phyloP scores from a whole-genome alignment of 2,888 invertebrate genomes.

The Trissolcus brochymenae region DNA sequence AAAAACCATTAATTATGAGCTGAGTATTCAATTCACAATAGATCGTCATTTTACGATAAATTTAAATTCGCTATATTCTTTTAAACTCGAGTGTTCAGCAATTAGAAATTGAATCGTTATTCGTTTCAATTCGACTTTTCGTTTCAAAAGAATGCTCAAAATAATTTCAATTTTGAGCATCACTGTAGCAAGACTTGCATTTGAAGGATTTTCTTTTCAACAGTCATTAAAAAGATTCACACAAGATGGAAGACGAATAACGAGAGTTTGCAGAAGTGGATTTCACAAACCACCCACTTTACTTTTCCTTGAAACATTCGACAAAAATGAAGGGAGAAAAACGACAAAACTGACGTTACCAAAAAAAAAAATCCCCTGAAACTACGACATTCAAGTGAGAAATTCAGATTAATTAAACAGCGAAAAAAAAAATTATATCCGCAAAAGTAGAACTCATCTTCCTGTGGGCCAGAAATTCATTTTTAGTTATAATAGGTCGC shows the following conservation, averaged over 20 bases:
- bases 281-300: constrained; percentile 4
- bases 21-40: constrained; percentile 18
- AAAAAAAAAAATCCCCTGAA: no score
- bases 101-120: no score
- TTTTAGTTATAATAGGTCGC: constrained; percentile 3
- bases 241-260: constrained; percentile 14
- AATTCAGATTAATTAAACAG: no score
- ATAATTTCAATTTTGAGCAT: constrained; percentile 14
- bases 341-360: background rate
- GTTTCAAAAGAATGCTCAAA: no score
- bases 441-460: no score
- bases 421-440: no score
- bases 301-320: constrained; percentile 16
- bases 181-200: background rate
- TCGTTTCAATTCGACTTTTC: no score
- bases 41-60: no score
- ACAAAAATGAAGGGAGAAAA: constrained; percentile 11
- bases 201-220: constrained; percentile 1
- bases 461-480: no score
- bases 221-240: constrained; percentile 19
- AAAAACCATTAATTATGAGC: constrained; percentile 14
- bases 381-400: no score
- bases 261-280: constrained; percentile 16
- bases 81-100: no score
- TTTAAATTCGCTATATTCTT: no score